Base-by-base conservation (phyloP, 2,797 vertebrate species). In the Diceros bicornis region DNA sequence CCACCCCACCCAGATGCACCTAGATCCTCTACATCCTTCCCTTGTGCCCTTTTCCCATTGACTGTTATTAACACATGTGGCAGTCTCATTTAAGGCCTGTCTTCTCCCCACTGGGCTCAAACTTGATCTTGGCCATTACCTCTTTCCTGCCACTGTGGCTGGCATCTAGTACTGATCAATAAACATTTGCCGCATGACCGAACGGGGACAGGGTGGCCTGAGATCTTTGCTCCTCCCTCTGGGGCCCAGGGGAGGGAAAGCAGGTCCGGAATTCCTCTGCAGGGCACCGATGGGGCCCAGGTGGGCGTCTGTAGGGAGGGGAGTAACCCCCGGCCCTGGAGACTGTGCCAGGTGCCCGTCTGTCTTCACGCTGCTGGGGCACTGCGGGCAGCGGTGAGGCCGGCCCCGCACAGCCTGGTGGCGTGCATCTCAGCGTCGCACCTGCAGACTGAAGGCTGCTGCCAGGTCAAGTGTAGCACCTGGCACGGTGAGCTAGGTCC, bases 221-320 rank as follows among this genome's bases (percentile, higher is more conserved):
- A 72, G 64, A 34, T 57, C n/a, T 77, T 23, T 7, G 29, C 6
- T 83, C 25, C 34, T 62, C 69, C 29, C 47, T 83, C 34, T 32
- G 37, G 23, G 29, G 23, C 85, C 32, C 8, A 4, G 47, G 23
- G 55, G 85, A 95, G 77, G 52, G n/a, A 68, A 44, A 47, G 85
- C 29, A 27, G 41, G 59, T 25, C n/a, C 44, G 50, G n/a, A 34
- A n/a, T 29, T 71, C 47, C 29, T 68, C n/a, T 12, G 6, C 8
- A 23, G 44, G 62, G 44, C 4, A 7, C 16, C 0, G 0, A 12
- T 21, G 72, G 59, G 9, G 32, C 27, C 59, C 50, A 21, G 0
- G 11, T 41, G 50, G 52, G 75, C 3, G 10, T 83, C 44, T 2
- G 4, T 16, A 23, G 44, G 50, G 78, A 92, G 75, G 18, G 34